Evolutionary conservation across 2,113 vertebrate species (phyloP), one percentile per base, ranked within the genome.

Genomic region (Albula goreensis): DNA sequence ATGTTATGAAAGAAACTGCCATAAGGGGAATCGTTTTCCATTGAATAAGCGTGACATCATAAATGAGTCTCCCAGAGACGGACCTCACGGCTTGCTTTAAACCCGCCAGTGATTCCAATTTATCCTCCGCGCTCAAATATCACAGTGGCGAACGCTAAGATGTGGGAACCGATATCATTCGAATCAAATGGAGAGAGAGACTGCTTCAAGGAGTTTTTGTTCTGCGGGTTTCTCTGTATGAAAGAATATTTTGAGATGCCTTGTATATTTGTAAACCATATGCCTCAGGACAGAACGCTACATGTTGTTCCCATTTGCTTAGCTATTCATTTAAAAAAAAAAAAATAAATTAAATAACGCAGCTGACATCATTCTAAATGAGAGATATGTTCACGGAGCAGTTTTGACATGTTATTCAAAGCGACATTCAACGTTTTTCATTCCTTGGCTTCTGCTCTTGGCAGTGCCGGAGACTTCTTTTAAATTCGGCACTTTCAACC

Each of bases 91-190:
- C 82, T 48, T 63, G 87, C 88, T 56, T 87, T 86, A 88, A 89
- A 89, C 91, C 92, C 89, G 86, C 87, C 60, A 88, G 13, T 84
- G 89, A 90, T 83, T 87, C 89, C 90, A 89, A 88, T 85, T 89
- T 70, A 88, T 88, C 86, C 91, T 84, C 89, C 89, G 88, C 85
- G 92, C 91, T 94, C 91, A 86, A 88, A 90, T 94, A 93, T 93
- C 93, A 90, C 91, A 90, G 86, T 86, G 84, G 87, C 56, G 85
- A 50, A 70, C 52, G 87, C 91, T 93, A 88, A 94, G 93, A 95
- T 94, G 94, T 94, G 94, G 93, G 91, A 93, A 86, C 84, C 88
- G 90, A 92, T 88, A 91, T 92, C 66, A 90, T 90, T 91, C 88
- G 81, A 86, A 49, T 49, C 86, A 90, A 90, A 74, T 50, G 50